Base-by-base conservation (phyloP, 2,113 vertebrate species). In the Cepphus grylle region DNA sequence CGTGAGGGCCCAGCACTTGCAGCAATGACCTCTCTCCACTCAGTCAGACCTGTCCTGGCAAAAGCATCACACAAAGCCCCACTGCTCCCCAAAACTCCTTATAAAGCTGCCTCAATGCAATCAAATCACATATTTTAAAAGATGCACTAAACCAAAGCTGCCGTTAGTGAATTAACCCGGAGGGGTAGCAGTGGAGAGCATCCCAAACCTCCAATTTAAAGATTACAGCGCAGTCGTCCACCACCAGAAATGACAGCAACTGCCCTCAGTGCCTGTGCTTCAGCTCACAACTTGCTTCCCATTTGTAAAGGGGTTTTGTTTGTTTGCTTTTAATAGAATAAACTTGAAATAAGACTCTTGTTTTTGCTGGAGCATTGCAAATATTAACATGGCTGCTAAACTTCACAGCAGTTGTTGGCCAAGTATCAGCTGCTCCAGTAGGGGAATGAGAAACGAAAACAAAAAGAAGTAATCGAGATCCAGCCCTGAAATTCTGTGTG, bases 201-300 rank as follows among this genome's bases (percentile, higher is more conserved):
- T 2, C 81, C 56, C 76, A 76, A 30, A 25, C 2, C 42, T 27
- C 67, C 8, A 1, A 2, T 30, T 29, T 1, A 1, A 15, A 77
- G 3, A 1, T 6, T 8, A 21, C 47, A 23, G 25, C 2, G 6
- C 0, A 0, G 42, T 2, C 34, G 12, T 45, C 40, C 43, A 3
- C 53, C 15, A 5, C 43, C 80, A 88, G 58, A 19, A 58, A 3
- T 3, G 19, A 11, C 18, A 72, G 23, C 1, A 0, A 8, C 25
- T 23, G 5, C 27, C 5, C 30, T 16, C 47, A 4, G 13, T 0
- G 12, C 10, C 9, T 36, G 21, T 4, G 38, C 62, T 59, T 25
- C 67, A 22, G 4, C 40, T 55, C 49, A 16, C n/a, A 27, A 2
- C 23, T 56, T 5, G 8, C 13, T 59, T 78, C 38, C 61, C 25